Percentiles rank a stretch among this genome's conserved stretches.
These are phyloP conservation scores for Dendrolimus pini DNA, from an alignment of 2,888 invertebrate species.

Conservation along the genomic window DNA sequence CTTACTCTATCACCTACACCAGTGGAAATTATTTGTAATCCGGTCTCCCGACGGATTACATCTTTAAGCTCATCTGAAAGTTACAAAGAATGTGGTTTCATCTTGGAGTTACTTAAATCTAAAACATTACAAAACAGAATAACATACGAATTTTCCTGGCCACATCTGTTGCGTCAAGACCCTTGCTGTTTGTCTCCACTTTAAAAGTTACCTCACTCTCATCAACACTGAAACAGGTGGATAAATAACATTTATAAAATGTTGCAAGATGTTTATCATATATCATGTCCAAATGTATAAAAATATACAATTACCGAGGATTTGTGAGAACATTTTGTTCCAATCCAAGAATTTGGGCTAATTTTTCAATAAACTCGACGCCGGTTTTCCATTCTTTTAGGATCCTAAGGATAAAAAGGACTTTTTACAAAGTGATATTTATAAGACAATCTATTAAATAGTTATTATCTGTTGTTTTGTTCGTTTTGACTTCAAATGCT, in stretches of 20 bases:
- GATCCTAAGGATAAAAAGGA: conserved; percentile 37
- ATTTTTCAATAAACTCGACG: conserved; percentile 80
- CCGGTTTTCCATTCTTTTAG: conserved; percentile 83
- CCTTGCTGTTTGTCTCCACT: conserved; percentile 80
- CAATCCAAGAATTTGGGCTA: conserved; percentile 82
- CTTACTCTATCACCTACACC: conserved; percentile 89
- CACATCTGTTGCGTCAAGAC: conserved; percentile 81
- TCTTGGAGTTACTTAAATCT: no score
- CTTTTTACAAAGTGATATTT: background rate
- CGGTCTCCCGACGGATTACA: conserved; percentile 79
- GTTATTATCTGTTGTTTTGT: no score
- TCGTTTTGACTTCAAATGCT: no score
- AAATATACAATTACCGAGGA: conserved; percentile 65
- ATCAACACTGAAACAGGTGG: conserved; percentile 77
- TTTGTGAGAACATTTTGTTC: conserved; percentile 79
- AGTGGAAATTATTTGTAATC: conserved; percentile 82
- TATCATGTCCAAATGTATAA: no score
- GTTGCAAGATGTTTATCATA: no score
- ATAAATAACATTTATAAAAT: no score
- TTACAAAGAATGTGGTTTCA: background rate
- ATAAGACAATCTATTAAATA: no score
- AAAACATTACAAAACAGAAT: background rate
- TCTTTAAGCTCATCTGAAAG: conserved; percentile 78
- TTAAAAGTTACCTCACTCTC: conserved; percentile 86
- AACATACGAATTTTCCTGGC: conserved; percentile 79